Conservation (phyloP, 2,113 vertebrate species). For the Dipodomys merriami region DNA sequence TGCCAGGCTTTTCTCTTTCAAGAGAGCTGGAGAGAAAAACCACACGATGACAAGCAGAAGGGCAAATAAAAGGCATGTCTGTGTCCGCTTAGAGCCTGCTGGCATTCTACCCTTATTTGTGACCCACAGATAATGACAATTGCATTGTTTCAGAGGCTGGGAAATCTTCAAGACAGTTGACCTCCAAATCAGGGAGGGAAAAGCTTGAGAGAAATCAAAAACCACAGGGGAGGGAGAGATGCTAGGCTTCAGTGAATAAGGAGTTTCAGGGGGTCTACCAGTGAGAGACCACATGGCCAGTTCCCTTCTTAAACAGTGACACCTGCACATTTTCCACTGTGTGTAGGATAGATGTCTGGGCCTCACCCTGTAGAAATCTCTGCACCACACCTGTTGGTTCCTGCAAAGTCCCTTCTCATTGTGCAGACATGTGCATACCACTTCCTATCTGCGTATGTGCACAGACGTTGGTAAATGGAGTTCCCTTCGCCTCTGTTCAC, state of each 20-base stretch:
- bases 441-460: constrained; percentile 77
- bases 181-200: background rate
- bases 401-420: constrained; percentile 68
- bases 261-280: background rate
- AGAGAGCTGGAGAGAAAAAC: background rate
- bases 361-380: background rate
- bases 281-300: constrained; percentile 41
- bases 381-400: constrained; percentile 61
- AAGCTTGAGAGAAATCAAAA: background rate
- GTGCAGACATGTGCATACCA: constrained; percentile 72
- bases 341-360: background rate
- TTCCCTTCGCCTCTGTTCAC: constrained; percentile 80
- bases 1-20: background rate
- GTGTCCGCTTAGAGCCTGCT: background rate
- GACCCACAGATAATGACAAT: background rate
- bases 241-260: background rate
- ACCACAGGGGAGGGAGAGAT: too few species aligned
- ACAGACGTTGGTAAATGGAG: constrained; percentile 77
- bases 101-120: background rate
- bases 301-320: constrained; percentile 43
- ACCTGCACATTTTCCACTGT: rapidly evolving
- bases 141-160: background rate
- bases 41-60: background rate
- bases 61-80: background rate
- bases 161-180: background rate